Evolutionary conservation across 2,888 invertebrate genomes (phyloP).

Genomic region (Conchocele bisecta): DNA sequence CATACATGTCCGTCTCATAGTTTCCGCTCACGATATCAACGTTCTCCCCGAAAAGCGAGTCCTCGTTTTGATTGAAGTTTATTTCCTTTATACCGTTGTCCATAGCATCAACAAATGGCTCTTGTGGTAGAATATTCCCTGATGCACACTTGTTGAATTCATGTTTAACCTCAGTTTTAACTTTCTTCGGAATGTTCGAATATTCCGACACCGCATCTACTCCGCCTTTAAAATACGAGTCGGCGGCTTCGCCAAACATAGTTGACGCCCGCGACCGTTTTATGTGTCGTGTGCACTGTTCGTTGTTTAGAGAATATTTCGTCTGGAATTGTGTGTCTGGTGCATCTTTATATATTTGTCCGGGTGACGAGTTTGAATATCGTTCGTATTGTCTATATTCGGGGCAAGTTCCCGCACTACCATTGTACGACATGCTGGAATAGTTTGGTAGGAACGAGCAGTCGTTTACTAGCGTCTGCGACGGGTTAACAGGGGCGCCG

Average conservation of each 20-base stretch:
- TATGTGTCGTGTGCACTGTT: no score
- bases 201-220: no score
- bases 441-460: not conserved
- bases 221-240: no score
- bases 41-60: conserved; percentile 42
- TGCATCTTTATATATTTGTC: not conserved
- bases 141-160: conserved; percentile 8
- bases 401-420: not conserved
- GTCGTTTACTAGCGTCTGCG: not conserved
- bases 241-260: no score
- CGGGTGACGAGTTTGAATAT: not conserved
- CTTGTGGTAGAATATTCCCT: not conserved
- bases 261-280: no score
- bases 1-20: conserved; percentile 56
- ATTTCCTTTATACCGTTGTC: not conserved
- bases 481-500: not conserved
- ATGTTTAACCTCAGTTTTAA: conserved; percentile 6
- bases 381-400: not conserved
- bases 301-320: no score
- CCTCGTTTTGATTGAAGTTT: conserved; percentile 7
- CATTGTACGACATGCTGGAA: not conserved
- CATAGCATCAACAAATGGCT: not conserved
- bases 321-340: no score
- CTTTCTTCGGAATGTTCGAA: not conserved
- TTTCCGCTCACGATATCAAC: conserved; percentile 39